phyloP scores from a whole-genome alignment of 1,140 invertebrate genomes.

The Papilio helenus region DNA sequence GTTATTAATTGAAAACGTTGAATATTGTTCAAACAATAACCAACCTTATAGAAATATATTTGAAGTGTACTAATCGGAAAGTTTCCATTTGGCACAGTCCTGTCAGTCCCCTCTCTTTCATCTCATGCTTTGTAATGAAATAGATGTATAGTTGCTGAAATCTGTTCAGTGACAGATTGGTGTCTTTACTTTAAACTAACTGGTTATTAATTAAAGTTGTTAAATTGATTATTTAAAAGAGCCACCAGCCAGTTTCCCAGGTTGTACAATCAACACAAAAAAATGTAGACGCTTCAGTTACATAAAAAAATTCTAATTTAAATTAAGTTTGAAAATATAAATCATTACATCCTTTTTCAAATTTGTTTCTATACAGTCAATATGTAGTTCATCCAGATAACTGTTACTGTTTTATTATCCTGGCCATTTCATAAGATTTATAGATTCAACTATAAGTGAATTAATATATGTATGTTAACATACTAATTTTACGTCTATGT shows the following conservation, averaged over 20 bases:
- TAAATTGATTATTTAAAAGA: no score
- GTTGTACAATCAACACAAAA: background rate
- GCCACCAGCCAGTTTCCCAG: background rate
- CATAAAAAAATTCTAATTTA: background rate
- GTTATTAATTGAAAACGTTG: no score
- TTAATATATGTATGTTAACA: background rate
- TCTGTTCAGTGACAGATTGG: no score
- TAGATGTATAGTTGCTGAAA: no score
- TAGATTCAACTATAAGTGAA: background rate
- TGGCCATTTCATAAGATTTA: background rate
- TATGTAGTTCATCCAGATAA: background rate
- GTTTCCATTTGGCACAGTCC: background rate
- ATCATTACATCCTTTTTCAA: background rate
- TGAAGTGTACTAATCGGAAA: background rate
- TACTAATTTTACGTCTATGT: constrained; percentile 13
- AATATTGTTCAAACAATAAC: no score
- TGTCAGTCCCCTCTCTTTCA: background rate
- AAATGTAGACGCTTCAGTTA: background rate
- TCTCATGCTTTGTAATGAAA: no score
- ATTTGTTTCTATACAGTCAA: background rate
- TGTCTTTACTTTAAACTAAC: no score
- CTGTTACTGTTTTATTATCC: background rate
- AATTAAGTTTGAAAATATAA: background rate
- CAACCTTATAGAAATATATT: background rate
- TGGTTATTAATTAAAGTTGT: no score